Conservation (phyloP, 2,797 vertebrate species). For the Meriones psammophilus region DNA sequence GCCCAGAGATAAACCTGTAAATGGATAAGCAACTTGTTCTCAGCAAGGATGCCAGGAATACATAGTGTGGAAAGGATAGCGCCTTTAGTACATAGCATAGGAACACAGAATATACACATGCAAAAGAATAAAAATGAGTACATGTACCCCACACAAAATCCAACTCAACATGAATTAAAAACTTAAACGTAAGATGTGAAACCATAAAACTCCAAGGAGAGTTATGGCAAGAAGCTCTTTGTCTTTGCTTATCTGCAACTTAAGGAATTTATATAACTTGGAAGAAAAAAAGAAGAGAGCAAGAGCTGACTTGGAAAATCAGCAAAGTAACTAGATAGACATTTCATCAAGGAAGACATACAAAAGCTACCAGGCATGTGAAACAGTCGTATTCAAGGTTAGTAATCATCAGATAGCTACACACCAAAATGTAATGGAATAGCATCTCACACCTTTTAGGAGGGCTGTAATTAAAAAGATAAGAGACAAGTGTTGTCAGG, state of each 20-base stretch:
- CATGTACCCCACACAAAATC: not conserved
- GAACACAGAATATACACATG: not conserved
- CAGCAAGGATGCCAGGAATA: not conserved
- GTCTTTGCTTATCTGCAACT: not conserved
- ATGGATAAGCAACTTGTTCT: not conserved
- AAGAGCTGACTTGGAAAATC: not conserved
- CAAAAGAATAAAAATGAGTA: not conserved
- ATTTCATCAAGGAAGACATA: slow-evolving; percentile 9
- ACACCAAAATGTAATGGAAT: not conserved
- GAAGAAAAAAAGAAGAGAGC: not conserved
- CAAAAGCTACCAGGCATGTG: not conserved
- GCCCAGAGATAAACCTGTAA: not conserved
- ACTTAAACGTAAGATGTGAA: not conserved
- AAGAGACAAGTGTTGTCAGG: not conserved
- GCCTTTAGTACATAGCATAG: not conserved
- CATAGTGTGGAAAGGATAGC: not conserved
- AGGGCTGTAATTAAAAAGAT: not conserved
- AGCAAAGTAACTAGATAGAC: not conserved
- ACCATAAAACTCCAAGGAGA: not conserved
- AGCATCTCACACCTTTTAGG: not conserved
- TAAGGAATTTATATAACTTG: not conserved
- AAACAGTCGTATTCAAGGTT: not conserved
- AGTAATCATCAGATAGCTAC: not conserved
- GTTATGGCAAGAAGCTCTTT: not conserved
- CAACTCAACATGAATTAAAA: not conserved